Evolutionary conservation across 2,888 invertebrate genomes (phyloP).

Genomic region (Aspidiotus rigidus): DNA sequence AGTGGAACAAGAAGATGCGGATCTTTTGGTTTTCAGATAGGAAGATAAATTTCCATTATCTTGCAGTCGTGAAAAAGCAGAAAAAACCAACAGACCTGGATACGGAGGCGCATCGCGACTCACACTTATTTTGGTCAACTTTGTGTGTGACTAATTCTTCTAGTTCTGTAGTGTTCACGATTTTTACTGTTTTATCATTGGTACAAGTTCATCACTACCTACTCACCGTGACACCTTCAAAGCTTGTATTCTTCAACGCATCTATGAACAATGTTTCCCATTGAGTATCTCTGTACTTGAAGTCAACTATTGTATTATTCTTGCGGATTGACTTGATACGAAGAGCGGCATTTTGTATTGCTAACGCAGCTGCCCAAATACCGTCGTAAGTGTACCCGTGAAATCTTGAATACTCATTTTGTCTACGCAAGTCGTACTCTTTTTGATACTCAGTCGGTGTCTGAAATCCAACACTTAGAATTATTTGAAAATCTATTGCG

Average conservation of each 20-base stretch:
- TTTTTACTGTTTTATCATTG: too few species aligned
- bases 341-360: conserved; percentile 81
- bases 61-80: too few species aligned
- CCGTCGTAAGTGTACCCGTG: conserved; percentile 98
- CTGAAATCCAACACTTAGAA: conserved; percentile 47
- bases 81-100: too few species aligned
- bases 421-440: conserved; percentile 73
- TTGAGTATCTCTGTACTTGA: conserved; percentile 70
- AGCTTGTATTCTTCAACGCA: conserved; percentile 82
- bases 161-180: too few species aligned
- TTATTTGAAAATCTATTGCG: not conserved
- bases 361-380: conserved; percentile 94
- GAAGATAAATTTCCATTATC: too few species aligned
- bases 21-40: too few species aligned
- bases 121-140: too few species aligned
- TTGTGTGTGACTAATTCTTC: too few species aligned
- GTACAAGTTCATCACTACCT: not conserved
- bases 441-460: conserved; percentile 79
- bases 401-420: conserved; percentile 79
- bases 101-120: too few species aligned
- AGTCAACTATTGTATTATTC: conserved; percentile 71
- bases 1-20: too few species aligned
- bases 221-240: conserved; percentile 79
- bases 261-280: conserved; percentile 82
- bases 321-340: conserved; percentile 58